Conservation (phyloP, 2,888 invertebrate genomes). For the Latrodectus hesperus region DNA sequence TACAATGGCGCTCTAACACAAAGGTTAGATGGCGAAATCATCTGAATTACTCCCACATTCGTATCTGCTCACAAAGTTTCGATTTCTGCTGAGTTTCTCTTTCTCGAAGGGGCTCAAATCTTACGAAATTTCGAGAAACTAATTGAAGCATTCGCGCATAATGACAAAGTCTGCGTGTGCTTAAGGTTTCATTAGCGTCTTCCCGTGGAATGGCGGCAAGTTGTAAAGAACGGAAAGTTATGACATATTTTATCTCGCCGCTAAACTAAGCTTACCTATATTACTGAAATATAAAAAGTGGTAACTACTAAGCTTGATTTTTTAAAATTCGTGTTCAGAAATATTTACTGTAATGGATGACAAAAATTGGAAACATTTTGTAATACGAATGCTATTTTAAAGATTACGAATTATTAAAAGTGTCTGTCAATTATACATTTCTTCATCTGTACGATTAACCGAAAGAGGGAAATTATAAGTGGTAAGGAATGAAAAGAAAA, state of each 20-base stretch:
- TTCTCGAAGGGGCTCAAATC: slow-evolving; percentile 7
- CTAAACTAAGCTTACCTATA: too few species aligned
- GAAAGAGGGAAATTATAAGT: too few species aligned
- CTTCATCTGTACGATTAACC: too few species aligned
- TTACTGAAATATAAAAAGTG: too few species aligned
- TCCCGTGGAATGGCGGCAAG: not conserved
- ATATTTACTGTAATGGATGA: too few species aligned
- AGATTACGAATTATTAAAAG: too few species aligned
- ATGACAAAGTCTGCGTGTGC: slow-evolving; percentile 37
- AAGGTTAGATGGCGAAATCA: slow-evolving; percentile 42
- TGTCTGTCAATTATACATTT: too few species aligned
- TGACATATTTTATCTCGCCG: not conserved
- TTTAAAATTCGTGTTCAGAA: too few species aligned
- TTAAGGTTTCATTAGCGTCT: slow-evolving; percentile 34
- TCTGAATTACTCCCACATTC: slow-evolving; percentile 26
- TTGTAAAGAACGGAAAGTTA: not conserved
- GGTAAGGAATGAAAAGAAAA: too few species aligned
- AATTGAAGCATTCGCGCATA: slow-evolving; percentile 45
- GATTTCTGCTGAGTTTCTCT: slow-evolving; percentile 55
- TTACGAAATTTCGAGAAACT: slow-evolving; percentile 41
- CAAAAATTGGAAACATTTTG: too few species aligned
- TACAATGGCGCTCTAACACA: slow-evolving; percentile 27
- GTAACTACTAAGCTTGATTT: too few species aligned
- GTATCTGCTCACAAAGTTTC: slow-evolving; percentile 39
- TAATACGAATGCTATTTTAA: too few species aligned